Base-by-base conservation (phyloP, 2,797 vertebrate species). In the Mionectes olivaceus region DNA sequence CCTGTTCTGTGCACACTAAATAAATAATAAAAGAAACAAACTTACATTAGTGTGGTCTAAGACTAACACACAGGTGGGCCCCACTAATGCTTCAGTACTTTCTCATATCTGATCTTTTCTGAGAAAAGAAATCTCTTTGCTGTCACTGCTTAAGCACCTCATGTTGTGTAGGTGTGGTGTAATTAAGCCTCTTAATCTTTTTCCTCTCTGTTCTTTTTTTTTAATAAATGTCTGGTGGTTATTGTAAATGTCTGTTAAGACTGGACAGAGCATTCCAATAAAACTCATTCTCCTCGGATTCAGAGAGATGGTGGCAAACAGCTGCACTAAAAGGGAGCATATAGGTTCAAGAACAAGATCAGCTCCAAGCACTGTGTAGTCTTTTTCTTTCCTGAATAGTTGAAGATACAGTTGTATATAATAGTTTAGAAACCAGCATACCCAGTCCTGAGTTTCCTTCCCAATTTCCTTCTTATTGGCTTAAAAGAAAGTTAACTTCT, bases 161-260 rank as follows among this genome's bases (percentile, higher is more conserved):
- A 95, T 92, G 96, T 96, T 98, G 97, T 96, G 94, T 97, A 96
- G 97, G 96, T 98, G 96, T 97, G 97, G 98, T 94, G 93, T 95
- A 97, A 97, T 94, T 97, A 98, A 98, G 98, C 98, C 95, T 97
- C 96, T 98, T 98, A 97, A 98, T 98, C 97, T 98, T 97, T 97
- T 97, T 97, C 89, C 22, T 35, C 15, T 56, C 63, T 68, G 21
- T 60, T 84, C n/a, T 21, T 43, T 65, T 44, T 70, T 39, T 39
- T 39, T 69, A 32, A 69, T 28, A 59, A 52, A 30, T 92, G 52
- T 71, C 25, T 56, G 6, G 44, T 70, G 7, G 8, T 65, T 69
- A 60, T 24, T 61, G 44, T 89, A 71, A 71, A 79, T 69, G 56
- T 82, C 18, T 87, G 25, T 50, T 89, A 86, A 88, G 83, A 83